These are phyloP conservation scores for Cheilosia impressa DNA, from an alignment of 2,888 invertebrate genomes.

Conservation along the genomic window DNA sequence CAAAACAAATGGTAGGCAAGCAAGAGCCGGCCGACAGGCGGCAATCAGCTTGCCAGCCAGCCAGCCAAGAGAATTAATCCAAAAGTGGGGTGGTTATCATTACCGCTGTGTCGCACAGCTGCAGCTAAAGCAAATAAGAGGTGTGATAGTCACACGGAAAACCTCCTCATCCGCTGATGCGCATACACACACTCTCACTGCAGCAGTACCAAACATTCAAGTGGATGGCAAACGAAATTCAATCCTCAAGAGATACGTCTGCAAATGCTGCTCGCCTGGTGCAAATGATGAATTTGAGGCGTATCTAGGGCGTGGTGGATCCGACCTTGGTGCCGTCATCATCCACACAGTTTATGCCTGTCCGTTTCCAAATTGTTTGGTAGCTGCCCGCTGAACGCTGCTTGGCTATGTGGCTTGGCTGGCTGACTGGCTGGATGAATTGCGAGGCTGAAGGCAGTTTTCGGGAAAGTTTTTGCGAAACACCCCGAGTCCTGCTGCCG, in stretches of 20 bases:
- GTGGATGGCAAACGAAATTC: slow-evolving; percentile 36
- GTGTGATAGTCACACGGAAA: slow-evolving; percentile 75
- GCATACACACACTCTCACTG: slow-evolving; percentile 58
- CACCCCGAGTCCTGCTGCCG: slow-evolving; percentile 49
- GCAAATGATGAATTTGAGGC: slow-evolving; percentile 83
- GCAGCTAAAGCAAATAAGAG: slow-evolving; percentile 69
- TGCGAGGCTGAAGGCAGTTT: slow-evolving; percentile 47
- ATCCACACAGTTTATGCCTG: slow-evolving; percentile 50
- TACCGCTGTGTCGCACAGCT: slow-evolving; percentile 47
- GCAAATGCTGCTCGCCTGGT: slow-evolving; percentile 81
- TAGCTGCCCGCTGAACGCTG: slow-evolving; percentile 35
- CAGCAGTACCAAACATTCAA: slow-evolving; percentile 10
- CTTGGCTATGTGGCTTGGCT: slow-evolving; percentile 58
- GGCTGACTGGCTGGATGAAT: slow-evolving; percentile 65
- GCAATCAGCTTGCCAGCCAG: slow-evolving; percentile 27
- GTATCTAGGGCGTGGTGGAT: slow-evolving; percentile 84
- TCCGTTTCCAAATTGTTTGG: slow-evolving; percentile 66
- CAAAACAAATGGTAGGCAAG: slow-evolving; percentile 28
- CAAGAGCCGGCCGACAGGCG: not conserved
- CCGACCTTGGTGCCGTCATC: slow-evolving; percentile 80
- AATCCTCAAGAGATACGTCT: slow-evolving; percentile 57
- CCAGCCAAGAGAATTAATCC: slow-evolving; percentile 57
- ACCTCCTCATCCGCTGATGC: slow-evolving; percentile 70
- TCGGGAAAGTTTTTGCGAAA: slow-evolving; percentile 39
- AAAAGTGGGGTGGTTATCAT: slow-evolving; percentile 67